Base-by-base conservation (phyloP, 2,797 vertebrate genomes). In the Tapirus indicus region DNA sequence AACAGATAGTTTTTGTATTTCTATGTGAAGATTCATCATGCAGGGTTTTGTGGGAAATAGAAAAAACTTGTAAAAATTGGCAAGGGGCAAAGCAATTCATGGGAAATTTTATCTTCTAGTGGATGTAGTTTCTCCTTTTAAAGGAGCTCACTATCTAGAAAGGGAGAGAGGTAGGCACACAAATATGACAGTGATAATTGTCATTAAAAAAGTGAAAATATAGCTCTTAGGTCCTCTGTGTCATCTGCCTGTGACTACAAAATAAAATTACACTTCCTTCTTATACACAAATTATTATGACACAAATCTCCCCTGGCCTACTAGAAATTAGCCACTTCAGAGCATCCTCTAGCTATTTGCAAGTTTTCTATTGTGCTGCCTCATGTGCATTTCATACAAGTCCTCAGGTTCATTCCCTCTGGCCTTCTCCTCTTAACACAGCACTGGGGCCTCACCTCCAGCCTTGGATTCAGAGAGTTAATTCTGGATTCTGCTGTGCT, bases 201-300 rank as follows among this genome's bases (percentile, higher is more conserved):
- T 93, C 58, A 47, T 93, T 10, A 32, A 89, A 94, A 86, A 83
- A 91, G 12, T 68, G 35, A 86, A 82, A 49, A 32, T 93, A 29
- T 6, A 56, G 23, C 32, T 49, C 38, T 5, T 52, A 62, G 60
- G 32, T 94, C 38, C n/a, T 91, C 64, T 13, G 54, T 91, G 49
- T 83, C n/a, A 80, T 77, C 27, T 93, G 21, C 64, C 47, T 69
- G 1, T 74, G 66, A 80, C 21, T 58, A 44, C 29, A 86, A 90
- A 54, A 69, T 91, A 64, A 87, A 94, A 74, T 27, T 35, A 27
- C 23, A 23, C 29, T 89, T 88, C 56, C 64, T 87, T 96, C 35
- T 66, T 91, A 14, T 60, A 27, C 2, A 74, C 7, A 49, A 62
- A 18, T 66, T 44, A 54, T 90, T 18, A 44, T 2, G 52, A 49